These are phyloP conservation scores for Crotophaga sulcirostris DNA, from an alignment of 2,113 vertebrate species.

Conservation along the genomic window DNA sequence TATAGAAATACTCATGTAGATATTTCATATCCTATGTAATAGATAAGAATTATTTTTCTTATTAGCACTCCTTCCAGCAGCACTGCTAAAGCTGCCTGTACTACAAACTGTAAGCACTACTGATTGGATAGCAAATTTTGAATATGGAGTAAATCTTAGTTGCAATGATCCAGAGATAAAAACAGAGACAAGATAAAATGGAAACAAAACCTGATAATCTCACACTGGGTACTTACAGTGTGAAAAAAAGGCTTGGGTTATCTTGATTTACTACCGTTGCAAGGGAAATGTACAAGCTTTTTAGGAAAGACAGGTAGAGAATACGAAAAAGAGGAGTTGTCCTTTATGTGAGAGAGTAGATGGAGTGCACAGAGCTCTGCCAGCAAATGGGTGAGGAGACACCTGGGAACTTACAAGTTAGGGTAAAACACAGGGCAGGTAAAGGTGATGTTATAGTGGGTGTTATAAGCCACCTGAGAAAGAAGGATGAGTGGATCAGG, in stretches of 20 bases:
- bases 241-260: background rate
- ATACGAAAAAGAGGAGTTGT: background rate
- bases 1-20: background rate
- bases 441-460: background rate
- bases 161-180: background rate
- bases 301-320: background rate
- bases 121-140: background rate
- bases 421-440: background rate
- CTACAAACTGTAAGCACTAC: background rate
- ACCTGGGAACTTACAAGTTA: background rate
- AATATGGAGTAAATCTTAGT: background rate
- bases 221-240: background rate
- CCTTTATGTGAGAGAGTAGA: background rate
- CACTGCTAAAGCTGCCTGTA: background rate
- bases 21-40: background rate
- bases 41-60: background rate
- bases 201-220: background rate
- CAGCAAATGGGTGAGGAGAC: background rate
- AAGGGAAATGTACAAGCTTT: background rate
- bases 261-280: background rate
- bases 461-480: background rate
- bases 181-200: background rate
- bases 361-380: background rate
- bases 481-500: background rate
- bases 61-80: background rate